Conservation (phyloP, 2,797 vertebrate genomes). For the Acropternis orthonyx region DNA sequence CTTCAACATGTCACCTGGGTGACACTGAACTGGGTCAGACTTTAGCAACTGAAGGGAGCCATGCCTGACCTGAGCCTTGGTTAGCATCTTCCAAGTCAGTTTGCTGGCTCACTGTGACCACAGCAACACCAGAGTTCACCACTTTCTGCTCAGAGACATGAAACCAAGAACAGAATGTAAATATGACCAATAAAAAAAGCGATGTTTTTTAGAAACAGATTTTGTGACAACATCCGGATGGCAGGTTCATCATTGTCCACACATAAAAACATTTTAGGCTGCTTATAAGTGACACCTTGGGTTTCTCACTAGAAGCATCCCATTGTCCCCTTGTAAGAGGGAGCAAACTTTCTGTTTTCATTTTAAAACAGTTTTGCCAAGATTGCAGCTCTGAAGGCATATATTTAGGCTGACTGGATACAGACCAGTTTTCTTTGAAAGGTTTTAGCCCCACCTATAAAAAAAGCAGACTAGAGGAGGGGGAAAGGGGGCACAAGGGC, state of each 20-base stretch:
- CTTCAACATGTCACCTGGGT: neutral
- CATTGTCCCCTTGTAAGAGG: neutral
- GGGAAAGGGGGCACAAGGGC: neutral
- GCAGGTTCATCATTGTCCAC: too few relatives aligned
- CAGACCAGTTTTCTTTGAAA: neutral
- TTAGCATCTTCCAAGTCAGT: neutral
- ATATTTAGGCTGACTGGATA: neutral
- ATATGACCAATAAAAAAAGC: neutral
- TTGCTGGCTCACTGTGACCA: neutral
- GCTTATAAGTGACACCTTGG: rapidly evolving
- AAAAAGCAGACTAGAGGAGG: neutral
- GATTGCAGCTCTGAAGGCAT: neutral
- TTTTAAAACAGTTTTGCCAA: neutral
- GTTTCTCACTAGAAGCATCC: neutral
- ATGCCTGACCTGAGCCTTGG: constrained; percentile 45
- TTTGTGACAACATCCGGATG: too few relatives aligned
- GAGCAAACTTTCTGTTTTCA: too few relatives aligned
- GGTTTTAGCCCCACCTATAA: neutral
- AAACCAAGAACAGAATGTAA: neutral
- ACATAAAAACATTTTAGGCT: neutral
- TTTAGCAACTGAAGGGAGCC: neutral
- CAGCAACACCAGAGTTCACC: neutral
- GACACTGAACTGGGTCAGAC: neutral
- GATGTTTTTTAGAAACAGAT: too few relatives aligned
- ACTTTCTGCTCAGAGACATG: neutral